phyloP scores from a whole-genome alignment of 2,888 invertebrate species.

The Polia nebulosa region DNA sequence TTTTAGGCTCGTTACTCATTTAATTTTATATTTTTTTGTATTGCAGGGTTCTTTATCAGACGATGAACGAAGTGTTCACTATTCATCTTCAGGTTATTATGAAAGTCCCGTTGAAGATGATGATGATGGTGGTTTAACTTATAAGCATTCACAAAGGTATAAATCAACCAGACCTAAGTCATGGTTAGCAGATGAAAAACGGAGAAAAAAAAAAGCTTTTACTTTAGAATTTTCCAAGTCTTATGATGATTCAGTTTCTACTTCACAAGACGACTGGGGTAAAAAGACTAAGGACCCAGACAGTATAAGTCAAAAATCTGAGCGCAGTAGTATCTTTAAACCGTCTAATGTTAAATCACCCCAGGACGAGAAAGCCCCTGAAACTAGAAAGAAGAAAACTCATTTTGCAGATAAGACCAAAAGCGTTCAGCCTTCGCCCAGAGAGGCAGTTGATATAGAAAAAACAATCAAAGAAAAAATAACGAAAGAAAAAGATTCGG shows the following conservation, averaged over 20 bases:
- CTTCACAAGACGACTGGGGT: conserved; percentile 88
- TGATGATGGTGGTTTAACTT: conserved; percentile 90
- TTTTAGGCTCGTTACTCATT: neutral
- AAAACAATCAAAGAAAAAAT: conserved; percentile 84
- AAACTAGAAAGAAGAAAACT: conserved; percentile 86
- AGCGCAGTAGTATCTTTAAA: conserved; percentile 78
- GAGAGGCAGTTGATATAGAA: conserved; percentile 83
- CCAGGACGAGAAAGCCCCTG: conserved; percentile 82
- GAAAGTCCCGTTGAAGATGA: conserved; percentile 94
- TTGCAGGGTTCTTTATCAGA: conserved; percentile 92
- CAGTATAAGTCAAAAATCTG: conserved; percentile 77
- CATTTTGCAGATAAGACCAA: conserved; percentile 88
- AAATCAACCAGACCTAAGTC: conserved; percentile 85
- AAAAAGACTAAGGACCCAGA: conserved; percentile 82
- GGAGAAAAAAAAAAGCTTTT: conserved; percentile 94
- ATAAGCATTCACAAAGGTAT: conserved; percentile 89
- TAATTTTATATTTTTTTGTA: neutral
- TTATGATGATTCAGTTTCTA: conserved; percentile 90
- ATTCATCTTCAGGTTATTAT: conserved; percentile 94
- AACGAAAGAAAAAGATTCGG: conserved; percentile 83
- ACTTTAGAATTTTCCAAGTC: conserved; percentile 94
- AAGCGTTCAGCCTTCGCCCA: conserved; percentile 85
- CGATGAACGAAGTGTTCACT: conserved; percentile 93
- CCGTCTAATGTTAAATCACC: conserved; percentile 80
- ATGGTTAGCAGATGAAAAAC: conserved; percentile 94